Conservation (phyloP, 2,113 vertebrate genomes). For the Hylia prasina region DNA sequence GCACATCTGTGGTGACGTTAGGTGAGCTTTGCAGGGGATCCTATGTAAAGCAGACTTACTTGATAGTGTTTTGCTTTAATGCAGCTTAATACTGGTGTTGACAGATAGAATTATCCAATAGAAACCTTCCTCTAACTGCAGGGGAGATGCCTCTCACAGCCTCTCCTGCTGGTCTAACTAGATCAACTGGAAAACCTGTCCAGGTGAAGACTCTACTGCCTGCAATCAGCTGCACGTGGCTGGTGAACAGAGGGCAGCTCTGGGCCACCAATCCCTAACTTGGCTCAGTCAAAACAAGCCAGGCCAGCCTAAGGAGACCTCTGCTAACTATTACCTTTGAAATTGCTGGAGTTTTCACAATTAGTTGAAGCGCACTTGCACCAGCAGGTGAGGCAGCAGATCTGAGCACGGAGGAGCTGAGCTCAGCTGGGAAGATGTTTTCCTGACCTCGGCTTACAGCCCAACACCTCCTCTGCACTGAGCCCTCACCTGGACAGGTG, state of each 20-base stretch:
- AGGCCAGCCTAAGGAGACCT: neutral
- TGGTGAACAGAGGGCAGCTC: neutral
- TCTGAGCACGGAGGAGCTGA: neutral
- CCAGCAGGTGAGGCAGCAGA: neutral
- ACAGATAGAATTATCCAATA: neutral
- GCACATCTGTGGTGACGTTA: neutral
- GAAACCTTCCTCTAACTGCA: neutral
- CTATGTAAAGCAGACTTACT: neutral
- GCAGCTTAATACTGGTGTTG: neutral
- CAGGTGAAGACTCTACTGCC: neutral
- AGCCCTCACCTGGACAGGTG: neutral
- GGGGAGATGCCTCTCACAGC: neutral
- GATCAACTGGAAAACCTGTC: neutral
- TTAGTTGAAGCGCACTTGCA: neutral
- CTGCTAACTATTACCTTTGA: neutral
- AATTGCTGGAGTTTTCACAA: neutral
- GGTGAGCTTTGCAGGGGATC: neutral
- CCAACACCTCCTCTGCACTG: accelerated
- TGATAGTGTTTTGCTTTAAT: neutral
- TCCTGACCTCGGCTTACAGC: neutral
- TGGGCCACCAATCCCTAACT: neutral
- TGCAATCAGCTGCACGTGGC: accelerated
- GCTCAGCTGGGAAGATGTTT: neutral
- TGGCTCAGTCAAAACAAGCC: neutral
- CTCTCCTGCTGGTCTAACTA: neutral